Evolutionary conservation across 1,140 invertebrate genomes (phyloP).

Genomic region (Danaus melanippus): DNA sequence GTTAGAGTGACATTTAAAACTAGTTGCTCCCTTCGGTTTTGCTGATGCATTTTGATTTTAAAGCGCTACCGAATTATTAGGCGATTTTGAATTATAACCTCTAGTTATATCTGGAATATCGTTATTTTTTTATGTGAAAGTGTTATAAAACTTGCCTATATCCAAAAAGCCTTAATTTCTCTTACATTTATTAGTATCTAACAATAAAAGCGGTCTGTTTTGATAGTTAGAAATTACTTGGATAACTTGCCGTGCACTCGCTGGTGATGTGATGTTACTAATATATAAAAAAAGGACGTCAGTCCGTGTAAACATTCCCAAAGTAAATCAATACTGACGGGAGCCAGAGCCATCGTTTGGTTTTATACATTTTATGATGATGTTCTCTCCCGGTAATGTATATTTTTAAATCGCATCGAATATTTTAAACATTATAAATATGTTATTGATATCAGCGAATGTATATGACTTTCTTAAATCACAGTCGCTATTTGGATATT

Average conservation of each 20-base stretch:
- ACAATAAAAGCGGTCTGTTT: no score
- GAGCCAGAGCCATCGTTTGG: conserved; percentile 44
- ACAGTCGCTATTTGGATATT: background rate
- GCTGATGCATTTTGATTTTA: no score
- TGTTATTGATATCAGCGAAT: conserved; percentile 21
- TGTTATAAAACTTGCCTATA: no score
- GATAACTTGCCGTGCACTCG: no score
- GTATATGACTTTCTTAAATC: background rate
- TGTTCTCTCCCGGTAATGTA: conserved; percentile 41
- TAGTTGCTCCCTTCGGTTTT: no score
- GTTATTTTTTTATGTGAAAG: no score
- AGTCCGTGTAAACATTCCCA: conserved; percentile 51
- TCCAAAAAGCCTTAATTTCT: no score
- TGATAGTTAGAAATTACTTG: no score
- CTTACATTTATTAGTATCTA: no score
- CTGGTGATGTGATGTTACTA: conserved; percentile 9
- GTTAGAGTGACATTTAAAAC: background rate
- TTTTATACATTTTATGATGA: conserved; percentile 65
- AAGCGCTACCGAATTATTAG: no score
- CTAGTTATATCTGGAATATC: no score
- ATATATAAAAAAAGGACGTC: conserved; percentile 47
- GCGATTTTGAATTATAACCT: no score
- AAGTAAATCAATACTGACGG: conserved; percentile 59
- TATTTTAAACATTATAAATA: conserved; percentile 3
- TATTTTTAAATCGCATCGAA: conserved; percentile 41